Conservation (phyloP, 2,113 vertebrate genomes). For the Xenopus borealis region DNA sequence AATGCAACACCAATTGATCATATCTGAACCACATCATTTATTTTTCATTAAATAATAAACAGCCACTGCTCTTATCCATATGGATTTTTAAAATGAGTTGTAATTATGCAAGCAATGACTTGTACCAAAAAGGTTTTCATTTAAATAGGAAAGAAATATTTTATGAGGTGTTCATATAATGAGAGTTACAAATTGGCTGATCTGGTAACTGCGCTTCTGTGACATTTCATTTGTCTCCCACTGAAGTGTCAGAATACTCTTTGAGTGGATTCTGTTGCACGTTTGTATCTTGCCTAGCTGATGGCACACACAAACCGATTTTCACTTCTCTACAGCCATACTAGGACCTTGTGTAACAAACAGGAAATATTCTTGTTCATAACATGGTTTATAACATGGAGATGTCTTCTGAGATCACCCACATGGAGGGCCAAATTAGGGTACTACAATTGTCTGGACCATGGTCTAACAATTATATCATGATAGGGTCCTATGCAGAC, state of each 20-base stretch:
- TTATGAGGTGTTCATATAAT: constrained; percentile 28
- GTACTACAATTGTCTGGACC: no score
- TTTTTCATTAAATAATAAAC: constrained; percentile 37
- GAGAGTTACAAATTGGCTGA: background rate
- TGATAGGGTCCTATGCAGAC: no score
- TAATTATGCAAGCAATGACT: constrained; percentile 19
- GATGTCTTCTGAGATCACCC: no score
- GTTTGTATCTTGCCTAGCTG: background rate
- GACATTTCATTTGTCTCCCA: background rate
- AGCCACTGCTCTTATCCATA: background rate
- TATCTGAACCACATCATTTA: constrained; percentile 27
- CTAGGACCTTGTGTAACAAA: no score
- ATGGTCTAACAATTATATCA: no score
- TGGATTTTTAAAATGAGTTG: constrained; percentile 22
- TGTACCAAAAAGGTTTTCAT: constrained; percentile 17
- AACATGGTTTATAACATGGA: no score
- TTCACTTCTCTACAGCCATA: background rate
- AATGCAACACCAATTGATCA: constrained; percentile 1
- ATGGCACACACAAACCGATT: background rate
- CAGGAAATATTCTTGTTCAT: background rate
- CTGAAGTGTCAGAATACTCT: background rate
- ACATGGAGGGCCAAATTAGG: no score
- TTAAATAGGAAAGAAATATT: constrained; percentile 17
- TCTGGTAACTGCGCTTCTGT: background rate
- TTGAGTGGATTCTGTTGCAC: background rate